Evolutionary conservation across 1,140 invertebrate genomes (phyloP), one percentile per base, ranked within the genome.

Genomic region (Pachyrhynchus sulphureomaculatus): DNA sequence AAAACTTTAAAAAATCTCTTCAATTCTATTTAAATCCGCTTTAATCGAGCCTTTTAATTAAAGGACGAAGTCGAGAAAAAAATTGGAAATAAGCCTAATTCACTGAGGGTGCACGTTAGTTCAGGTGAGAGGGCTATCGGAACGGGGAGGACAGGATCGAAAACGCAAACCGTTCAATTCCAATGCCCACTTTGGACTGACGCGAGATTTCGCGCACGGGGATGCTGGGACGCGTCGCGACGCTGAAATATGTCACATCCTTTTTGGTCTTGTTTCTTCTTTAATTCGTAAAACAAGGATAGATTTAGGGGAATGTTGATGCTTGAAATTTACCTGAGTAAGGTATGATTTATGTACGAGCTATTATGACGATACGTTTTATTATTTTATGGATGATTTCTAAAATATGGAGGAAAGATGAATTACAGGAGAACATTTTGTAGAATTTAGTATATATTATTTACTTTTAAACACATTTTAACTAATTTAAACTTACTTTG

Each of bases 161-260:
- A 53, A 47, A 61, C 36, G 51, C 20, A 61, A 53, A 61, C 59
- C 51, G 59, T 26, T 48, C 59, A 32, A 47, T 54, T 61, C 49
- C 37, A 39, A 26, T 61, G 59, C 59, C 59, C 59, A 61, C 59
- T 61, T 61, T 23, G 59, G 59, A 61, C 59, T 61, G 59, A 47
- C 20, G 59, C 26, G 39, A 47, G 57, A 53, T 45, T 36, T 21
- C 49, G 59, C 59, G 49, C 39, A 61, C 51, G 29, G 59, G 59
- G 59, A 61, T 61, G 59, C 59, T 61, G 59, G 20, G 21, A 54
- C 15, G 45, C 59, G 59, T 54, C 59, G 59, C 49, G 59, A 61
- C 59, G 49, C 49, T 41, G 15, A 10, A 9, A 17, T n/a, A 48
- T 51, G 29, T n/a, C 45, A 15, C 56, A 18, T 59, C 56, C 39